Conservation (phyloP, 2,888 invertebrate species). For the Mayetiola destructor region DNA sequence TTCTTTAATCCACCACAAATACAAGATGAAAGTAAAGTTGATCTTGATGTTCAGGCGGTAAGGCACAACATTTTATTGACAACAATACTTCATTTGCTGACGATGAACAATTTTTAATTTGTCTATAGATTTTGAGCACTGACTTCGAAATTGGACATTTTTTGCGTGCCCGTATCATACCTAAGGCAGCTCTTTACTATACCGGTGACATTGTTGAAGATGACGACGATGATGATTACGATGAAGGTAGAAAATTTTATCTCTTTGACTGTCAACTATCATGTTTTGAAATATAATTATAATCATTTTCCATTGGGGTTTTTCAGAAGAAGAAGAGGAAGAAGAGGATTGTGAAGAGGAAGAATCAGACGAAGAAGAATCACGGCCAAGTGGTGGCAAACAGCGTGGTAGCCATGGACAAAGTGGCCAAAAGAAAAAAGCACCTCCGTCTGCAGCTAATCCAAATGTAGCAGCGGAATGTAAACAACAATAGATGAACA, state of each 20-base stretch:
- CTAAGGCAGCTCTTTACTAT: constrained; percentile 91
- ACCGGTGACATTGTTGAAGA: constrained; percentile 81
- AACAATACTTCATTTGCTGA: background rate
- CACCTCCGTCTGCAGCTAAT: background rate
- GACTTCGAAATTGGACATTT: constrained; percentile 99
- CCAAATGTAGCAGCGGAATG: constrained; percentile 49
- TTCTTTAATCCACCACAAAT: constrained; percentile 90
- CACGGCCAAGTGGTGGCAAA: background rate
- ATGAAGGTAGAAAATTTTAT: no score
- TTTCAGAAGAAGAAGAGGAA: constrained; percentile 45
- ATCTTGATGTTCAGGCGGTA: constrained; percentile 64
- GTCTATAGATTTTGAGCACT: constrained; percentile 60
- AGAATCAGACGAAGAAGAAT: constrained; percentile 20
- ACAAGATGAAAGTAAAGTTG: constrained; percentile 72
- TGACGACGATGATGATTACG: constrained; percentile 54
- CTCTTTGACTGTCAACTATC: constrained; percentile 23
- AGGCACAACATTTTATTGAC: background rate
- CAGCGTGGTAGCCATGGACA: background rate
- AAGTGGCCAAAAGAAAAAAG: background rate
- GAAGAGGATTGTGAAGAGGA: constrained; percentile 32
- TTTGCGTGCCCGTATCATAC: constrained; percentile 89
- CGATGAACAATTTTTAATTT: background rate
- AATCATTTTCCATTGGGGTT: no score
- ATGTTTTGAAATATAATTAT: constrained; percentile 16
- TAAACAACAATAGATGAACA: constrained; percentile 48